Conservation (phyloP, 2,888 invertebrate species). For the Melieria picta region DNA sequence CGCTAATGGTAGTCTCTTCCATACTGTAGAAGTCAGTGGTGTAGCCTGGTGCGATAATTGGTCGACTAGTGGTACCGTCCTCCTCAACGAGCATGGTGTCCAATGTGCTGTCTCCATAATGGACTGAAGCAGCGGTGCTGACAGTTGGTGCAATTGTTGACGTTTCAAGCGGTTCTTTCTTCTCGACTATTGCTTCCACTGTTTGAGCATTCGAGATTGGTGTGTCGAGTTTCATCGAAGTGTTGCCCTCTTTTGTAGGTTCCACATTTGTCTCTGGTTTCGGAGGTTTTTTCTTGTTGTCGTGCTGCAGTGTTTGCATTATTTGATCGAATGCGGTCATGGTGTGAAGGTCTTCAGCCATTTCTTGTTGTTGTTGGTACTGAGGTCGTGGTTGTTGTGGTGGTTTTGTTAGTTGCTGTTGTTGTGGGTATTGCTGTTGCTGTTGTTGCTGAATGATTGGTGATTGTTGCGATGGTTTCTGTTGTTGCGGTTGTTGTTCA, state of each 20-base stretch:
- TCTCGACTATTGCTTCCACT: background rate
- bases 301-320: conserved; percentile 54
- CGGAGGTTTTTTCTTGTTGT: conserved; percentile 2
- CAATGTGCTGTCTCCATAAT: conserved; percentile 44
- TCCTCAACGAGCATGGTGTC: conserved; percentile 49
- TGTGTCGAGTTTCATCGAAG: background rate
- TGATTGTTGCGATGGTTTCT: no score
- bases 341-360: conserved; percentile 50
- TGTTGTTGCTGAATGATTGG: conserved; percentile 29
- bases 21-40: conserved; percentile 36
- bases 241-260: conserved; percentile 30
- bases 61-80: conserved; percentile 38
- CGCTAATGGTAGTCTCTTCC: conserved; percentile 40
- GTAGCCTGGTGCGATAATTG: conserved; percentile 5
- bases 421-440: background rate
- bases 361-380: conserved; percentile 37
- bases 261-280: background rate
- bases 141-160: no score
- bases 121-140: no score
- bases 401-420: conserved; percentile 3
- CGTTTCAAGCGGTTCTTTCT: conserved; percentile 3
- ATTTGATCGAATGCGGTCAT: conserved; percentile 62
- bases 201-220: conserved; percentile 1
- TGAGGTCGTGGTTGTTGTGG: conserved; percentile 13
- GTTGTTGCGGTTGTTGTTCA: conserved; percentile 34